Conservation (phyloP, 2,113 vertebrate species). For the Manacus vitellinus region DNA sequence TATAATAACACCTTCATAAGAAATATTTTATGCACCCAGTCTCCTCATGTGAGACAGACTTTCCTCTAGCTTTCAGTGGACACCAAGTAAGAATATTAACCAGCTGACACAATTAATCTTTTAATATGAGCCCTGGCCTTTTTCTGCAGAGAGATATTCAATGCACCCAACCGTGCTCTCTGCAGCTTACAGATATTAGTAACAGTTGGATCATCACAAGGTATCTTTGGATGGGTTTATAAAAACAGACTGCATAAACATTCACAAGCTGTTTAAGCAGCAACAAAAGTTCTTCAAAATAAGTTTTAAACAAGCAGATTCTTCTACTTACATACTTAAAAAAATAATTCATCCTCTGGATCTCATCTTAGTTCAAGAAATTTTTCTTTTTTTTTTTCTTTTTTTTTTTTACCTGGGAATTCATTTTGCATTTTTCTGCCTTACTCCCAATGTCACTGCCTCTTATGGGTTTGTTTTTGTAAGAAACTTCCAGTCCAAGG, state of each 20-base stretch:
- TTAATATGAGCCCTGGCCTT: not conserved
- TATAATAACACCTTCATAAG: not conserved
- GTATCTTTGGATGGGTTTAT: not conserved
- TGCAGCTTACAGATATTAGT: not conserved
- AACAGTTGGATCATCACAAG: conserved; percentile 11
- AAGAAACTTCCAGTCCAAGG: not conserved
- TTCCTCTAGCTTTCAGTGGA: not conserved
- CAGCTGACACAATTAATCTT: not conserved
- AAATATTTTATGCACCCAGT: not conserved
- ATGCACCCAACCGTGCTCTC: not conserved
- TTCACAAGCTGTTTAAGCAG: not conserved
- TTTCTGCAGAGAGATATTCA: not conserved
- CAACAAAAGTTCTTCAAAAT: not conserved
- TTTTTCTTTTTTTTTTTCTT: not conserved
- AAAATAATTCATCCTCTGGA: not conserved
- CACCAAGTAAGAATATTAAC: not conserved
- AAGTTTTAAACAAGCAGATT: not conserved
- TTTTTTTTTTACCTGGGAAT: not conserved
- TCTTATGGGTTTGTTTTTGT: not conserved
- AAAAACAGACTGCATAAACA: not conserved
- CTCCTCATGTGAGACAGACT: not conserved
- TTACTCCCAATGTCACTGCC: not conserved
- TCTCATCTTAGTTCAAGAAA: not conserved
- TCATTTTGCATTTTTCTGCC: not conserved
- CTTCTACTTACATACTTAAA: not conserved